A percentile compares a stretch with the other conserved stretches of the same genome.
These are phyloP conservation scores for Acrossocheilus wenchowensis DNA, from an alignment of 2,797 vertebrate species.

Conservation along the genomic window DNA sequence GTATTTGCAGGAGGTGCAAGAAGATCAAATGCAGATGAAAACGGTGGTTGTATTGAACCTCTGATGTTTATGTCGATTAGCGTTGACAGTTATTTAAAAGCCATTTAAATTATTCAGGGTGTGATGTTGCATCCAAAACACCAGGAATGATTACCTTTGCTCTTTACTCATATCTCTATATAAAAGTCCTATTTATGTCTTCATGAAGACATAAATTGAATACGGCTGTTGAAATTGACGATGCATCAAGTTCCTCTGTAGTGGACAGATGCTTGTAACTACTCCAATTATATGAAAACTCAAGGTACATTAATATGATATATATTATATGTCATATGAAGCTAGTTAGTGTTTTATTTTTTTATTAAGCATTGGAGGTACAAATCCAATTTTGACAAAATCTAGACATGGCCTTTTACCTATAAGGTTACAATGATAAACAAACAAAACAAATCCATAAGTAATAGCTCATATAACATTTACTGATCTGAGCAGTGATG, in stretches of 20 bases:
- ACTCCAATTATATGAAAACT: not conserved
- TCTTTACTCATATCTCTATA: slow-evolving; percentile 1
- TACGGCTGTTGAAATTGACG: not conserved
- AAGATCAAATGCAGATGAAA: not conserved
- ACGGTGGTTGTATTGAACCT: not conserved
- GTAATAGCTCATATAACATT: too few relatives aligned
- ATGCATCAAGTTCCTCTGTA: not conserved
- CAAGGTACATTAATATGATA: not conserved
- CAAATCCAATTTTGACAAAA: not conserved
- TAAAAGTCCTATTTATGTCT: not conserved
- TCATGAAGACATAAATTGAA: not conserved
- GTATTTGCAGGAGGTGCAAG: not conserved
- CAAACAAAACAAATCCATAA: not conserved
- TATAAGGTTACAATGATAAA: not conserved
- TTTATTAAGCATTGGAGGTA: too few relatives aligned
- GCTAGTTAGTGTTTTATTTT: too few relatives aligned
- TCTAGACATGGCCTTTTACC: not conserved
- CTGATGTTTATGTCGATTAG: not conserved
- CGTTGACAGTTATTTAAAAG: not conserved
- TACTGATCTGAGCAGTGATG: not conserved
- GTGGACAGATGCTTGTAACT: not conserved
- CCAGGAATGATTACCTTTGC: not conserved
- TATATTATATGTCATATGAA: too few relatives aligned
- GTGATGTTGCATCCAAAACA: slow-evolving; percentile 22
- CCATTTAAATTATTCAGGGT: not conserved